Conservation (phyloP, 1,140 invertebrate species). For the Drosophila kurseongensis region DNA sequence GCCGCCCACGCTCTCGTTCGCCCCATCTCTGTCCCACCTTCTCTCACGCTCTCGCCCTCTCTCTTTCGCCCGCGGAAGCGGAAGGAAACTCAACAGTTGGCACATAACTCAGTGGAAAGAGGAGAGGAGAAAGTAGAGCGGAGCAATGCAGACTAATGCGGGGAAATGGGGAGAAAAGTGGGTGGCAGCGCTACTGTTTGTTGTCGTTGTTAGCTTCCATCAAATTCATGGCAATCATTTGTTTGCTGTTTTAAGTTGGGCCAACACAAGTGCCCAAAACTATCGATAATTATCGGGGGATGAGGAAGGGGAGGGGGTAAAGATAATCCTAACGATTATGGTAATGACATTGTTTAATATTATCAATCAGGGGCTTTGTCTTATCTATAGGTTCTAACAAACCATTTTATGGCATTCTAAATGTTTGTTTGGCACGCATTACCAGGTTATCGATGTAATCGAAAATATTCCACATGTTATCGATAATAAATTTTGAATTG, state of each 20-base stretch:
- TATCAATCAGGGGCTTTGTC: not conserved
- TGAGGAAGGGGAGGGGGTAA: not conserved
- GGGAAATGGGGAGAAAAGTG: slow-evolving; percentile 5
- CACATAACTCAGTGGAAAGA: slow-evolving; percentile 52
- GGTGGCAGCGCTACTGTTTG: slow-evolving; percentile 52
- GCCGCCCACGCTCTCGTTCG: slow-evolving; percentile 1
- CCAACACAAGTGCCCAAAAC: slow-evolving; percentile 9
- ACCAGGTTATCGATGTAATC: not conserved
- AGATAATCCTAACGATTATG: not conserved
- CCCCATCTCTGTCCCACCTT: not conserved
- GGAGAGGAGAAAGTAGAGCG: not conserved
- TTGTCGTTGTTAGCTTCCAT: slow-evolving; percentile 37
- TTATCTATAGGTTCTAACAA: not conserved
- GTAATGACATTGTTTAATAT: not conserved
- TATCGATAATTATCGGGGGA: slow-evolving; percentile 20
- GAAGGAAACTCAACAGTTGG: slow-evolving; percentile 82
- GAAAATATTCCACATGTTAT: not conserved
- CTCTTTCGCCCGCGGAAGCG: slow-evolving; percentile 49
- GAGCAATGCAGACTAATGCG: not conserved
- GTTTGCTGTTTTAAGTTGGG: slow-evolving; percentile 33
- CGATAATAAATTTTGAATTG: no score
- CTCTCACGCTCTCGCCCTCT: not conserved
- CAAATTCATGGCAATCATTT: slow-evolving; percentile 60
- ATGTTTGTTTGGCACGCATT: no score
- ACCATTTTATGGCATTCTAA: not conserved